These are phyloP conservation scores for Hyphantria cunea DNA, from an alignment of 1,140 invertebrate genomes.

Conservation along the genomic window DNA sequence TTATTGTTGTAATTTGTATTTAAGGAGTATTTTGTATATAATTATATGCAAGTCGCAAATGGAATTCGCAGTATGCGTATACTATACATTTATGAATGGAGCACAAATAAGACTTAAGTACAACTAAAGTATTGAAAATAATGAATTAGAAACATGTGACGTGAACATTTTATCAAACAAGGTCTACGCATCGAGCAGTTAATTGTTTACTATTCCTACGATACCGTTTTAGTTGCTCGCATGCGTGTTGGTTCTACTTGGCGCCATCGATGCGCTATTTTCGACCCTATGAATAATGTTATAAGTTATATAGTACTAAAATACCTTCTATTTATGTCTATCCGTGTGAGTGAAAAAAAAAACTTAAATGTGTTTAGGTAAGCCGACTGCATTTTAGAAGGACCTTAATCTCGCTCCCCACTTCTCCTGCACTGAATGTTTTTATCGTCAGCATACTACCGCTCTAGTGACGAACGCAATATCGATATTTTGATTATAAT, in stretches of 20 bases:
- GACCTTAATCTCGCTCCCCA: constrained; percentile 68
- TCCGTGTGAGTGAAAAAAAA: constrained; percentile 61
- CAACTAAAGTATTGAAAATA: constrained; percentile 29
- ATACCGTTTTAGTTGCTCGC: constrained; percentile 65
- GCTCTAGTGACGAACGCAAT: constrained; percentile 56
- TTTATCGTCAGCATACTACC: constrained; percentile 73
- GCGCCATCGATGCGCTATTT: constrained; percentile 10
- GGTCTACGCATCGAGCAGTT: constrained; percentile 60
- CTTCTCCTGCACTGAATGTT: constrained; percentile 66
- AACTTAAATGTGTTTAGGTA: constrained; percentile 61
- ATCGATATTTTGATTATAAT: constrained; percentile 52
- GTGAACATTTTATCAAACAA: constrained; percentile 57
- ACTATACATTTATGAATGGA: constrained; percentile 18
- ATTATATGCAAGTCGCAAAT: not conserved
- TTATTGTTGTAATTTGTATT: constrained; percentile 2
- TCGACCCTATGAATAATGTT: constrained; percentile 31
- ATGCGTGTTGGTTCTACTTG: constrained; percentile 45
- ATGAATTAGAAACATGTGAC: constrained; percentile 40
- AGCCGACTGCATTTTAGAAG: constrained; percentile 74
- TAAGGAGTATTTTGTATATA: not conserved
- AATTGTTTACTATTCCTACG: constrained; percentile 75
- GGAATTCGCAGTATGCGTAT: constrained; percentile 3
- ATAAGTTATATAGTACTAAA: constrained; percentile 43
- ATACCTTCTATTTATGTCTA: constrained; percentile 34
- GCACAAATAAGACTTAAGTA: constrained; percentile 25